Evolutionary conservation across 2,797 vertebrate species (phyloP).

Genomic region (Melanotaenia maccullochi): DNA sequence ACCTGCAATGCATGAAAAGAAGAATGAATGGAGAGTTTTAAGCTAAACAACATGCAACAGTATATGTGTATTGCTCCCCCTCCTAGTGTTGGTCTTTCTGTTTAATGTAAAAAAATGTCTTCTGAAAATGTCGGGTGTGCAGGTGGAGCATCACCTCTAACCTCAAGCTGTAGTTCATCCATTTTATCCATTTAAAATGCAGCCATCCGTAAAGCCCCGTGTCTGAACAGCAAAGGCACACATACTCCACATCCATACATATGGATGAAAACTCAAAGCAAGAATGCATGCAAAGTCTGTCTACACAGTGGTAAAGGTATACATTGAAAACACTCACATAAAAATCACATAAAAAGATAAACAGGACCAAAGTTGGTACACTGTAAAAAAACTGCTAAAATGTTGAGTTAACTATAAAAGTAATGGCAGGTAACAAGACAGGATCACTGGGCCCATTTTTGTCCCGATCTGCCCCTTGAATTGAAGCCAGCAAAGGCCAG

Average conservation of each 20-base stretch:
- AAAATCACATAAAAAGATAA: not conserved
- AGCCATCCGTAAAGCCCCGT: slow-evolving; percentile 28
- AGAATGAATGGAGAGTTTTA: slow-evolving; percentile 19
- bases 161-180: slow-evolving; percentile 27
- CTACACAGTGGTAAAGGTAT: not conserved
- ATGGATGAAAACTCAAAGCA: slow-evolving; percentile 32
- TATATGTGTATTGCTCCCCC: slow-evolving; percentile 19
- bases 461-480: no score
- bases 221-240: slow-evolving; percentile 32
- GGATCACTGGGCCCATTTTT: no score
- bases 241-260: slow-evolving; percentile 14
- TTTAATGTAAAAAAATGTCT: slow-evolving; percentile 36
- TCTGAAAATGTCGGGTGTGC: slow-evolving; percentile 50
- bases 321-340: not conserved
- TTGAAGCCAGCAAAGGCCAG: no score
- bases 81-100: slow-evolving; percentile 32
- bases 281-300: no score
- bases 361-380: not conserved
- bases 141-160: slow-evolving; percentile 55
- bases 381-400: no score
- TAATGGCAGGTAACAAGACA: no score
- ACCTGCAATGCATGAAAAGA: slow-evolving; percentile 59
- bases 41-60: slow-evolving; percentile 22
- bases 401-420: no score
- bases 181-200: slow-evolving; percentile 3